phyloP scores from a whole-genome alignment of 2,888 invertebrate genomes.

The Papilio protenor region DNA sequence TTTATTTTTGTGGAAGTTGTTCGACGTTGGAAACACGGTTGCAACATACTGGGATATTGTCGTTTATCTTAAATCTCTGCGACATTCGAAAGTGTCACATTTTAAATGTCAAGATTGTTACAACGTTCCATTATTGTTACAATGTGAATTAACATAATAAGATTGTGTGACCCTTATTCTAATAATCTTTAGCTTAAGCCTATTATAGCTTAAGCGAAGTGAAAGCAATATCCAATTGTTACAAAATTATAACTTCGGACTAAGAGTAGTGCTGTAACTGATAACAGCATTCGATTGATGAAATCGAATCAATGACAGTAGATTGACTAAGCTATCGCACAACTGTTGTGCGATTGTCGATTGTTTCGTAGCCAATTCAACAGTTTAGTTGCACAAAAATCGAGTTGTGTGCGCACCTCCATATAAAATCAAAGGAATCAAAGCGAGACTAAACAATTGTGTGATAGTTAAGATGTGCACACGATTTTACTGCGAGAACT shows the following conservation, averaged over 20 bases:
- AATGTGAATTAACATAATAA: slow-evolving; percentile 37
- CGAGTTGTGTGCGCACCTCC: too few relatives aligned
- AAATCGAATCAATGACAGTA: background rate
- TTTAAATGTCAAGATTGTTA: slow-evolving; percentile 25
- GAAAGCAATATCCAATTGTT: slow-evolving; percentile 10
- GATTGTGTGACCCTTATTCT: slow-evolving; percentile 22
- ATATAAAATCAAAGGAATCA: too few relatives aligned
- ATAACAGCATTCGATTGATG: background rate
- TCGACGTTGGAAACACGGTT: background rate
- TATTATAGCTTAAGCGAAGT: background rate
- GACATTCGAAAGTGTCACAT: slow-evolving; percentile 36
- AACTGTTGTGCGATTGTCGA: too few relatives aligned
- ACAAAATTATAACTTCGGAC: background rate
- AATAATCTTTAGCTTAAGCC: background rate
- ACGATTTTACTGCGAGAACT: too few relatives aligned
- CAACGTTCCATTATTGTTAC: slow-evolving; percentile 32
- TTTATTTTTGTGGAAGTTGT: background rate
- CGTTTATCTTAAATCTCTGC: slow-evolving; percentile 31
- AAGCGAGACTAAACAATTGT: too few relatives aligned
- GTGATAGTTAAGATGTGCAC: too few relatives aligned
- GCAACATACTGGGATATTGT: slow-evolving; percentile 1
- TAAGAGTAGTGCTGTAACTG: background rate
- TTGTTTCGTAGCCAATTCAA: too few relatives aligned
- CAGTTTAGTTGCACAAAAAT: too few relatives aligned
- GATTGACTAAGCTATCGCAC: too few relatives aligned